A percentile compares a stretch with the other conserved stretches of the same genome.
phyloP scores from a whole-genome alignment of 2,888 invertebrate species.

The Bedellia somnulentella region DNA sequence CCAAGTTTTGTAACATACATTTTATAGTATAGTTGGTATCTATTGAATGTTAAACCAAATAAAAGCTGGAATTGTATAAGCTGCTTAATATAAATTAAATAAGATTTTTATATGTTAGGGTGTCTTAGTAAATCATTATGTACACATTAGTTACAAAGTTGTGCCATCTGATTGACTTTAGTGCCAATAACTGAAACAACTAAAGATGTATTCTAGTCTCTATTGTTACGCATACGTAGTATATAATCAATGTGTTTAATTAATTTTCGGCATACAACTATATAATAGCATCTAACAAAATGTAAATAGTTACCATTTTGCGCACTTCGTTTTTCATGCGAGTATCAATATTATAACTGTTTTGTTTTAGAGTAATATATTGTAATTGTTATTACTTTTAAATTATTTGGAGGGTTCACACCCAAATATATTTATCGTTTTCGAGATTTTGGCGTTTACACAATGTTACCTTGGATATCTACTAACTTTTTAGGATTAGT shows the following conservation, averaged over 20 bases:
- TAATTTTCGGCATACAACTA: slow-evolving; percentile 31
- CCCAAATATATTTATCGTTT: no score
- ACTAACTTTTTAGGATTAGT: no score
- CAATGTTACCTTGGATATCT: no score
- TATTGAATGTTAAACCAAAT: slow-evolving; percentile 32
- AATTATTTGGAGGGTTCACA: no score
- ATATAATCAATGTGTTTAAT: slow-evolving; percentile 51
- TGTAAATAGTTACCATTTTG: slow-evolving; percentile 22
- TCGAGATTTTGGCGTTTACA: no score
- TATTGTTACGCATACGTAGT: slow-evolving; percentile 60
- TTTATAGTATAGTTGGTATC: slow-evolving; percentile 41
- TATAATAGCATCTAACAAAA: slow-evolving; percentile 23
- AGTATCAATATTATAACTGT: no score
- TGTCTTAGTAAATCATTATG: no score
- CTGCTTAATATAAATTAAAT: no score
- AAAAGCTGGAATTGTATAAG: slow-evolving; percentile 29
- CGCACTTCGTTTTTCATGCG: slow-evolving; percentile 1
- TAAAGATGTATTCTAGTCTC: slow-evolving; percentile 62
- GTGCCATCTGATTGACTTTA: no score
- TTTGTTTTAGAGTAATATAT: slow-evolving; percentile 14
- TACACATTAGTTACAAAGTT: no score
- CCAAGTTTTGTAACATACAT: slow-evolving; percentile 44
- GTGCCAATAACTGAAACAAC: slow-evolving; percentile 61
- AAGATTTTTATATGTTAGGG: no score
- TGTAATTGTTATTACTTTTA: no score